Evolutionary conservation across 2,113 vertebrate genomes (phyloP).

Genomic region (Corythornis madagascariensis): DNA sequence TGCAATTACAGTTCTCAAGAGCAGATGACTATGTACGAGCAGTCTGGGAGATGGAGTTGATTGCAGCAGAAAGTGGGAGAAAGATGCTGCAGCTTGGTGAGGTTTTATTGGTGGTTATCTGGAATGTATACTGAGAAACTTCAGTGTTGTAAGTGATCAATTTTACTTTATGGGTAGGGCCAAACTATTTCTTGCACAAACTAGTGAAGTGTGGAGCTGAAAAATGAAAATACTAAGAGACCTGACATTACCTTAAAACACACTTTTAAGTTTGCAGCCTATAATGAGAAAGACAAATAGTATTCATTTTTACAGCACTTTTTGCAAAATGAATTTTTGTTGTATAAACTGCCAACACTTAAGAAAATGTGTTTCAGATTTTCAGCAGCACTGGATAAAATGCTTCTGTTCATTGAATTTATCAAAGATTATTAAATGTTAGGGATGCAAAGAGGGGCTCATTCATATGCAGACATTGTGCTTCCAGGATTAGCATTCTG

Average conservation of each 20-base stretch:
- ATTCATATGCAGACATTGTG: conserved; percentile 34
- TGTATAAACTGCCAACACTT: background rate
- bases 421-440: background rate
- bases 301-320: background rate
- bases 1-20: conserved; percentile 14
- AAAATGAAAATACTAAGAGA: background rate
- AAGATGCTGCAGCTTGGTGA: background rate
- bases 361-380: background rate
- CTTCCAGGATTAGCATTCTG: conserved; percentile 8
- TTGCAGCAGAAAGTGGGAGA: background rate
- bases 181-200: background rate
- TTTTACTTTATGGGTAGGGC: background rate
- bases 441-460: background rate
- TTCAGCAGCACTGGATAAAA: background rate
- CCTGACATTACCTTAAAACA: background rate
- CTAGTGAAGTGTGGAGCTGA: background rate
- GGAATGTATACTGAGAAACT: background rate
- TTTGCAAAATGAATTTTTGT: background rate
- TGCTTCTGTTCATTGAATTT: background rate
- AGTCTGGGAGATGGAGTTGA: background rate
- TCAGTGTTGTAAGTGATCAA: background rate
- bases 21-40: background rate
- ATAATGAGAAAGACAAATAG: background rate
- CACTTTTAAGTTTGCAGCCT: background rate
- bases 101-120: background rate